These are phyloP conservation scores for Hydrozoanthus tunicans DNA, from an alignment of 64 coral and sea anemone species.

Conservation along the genomic window DNA sequence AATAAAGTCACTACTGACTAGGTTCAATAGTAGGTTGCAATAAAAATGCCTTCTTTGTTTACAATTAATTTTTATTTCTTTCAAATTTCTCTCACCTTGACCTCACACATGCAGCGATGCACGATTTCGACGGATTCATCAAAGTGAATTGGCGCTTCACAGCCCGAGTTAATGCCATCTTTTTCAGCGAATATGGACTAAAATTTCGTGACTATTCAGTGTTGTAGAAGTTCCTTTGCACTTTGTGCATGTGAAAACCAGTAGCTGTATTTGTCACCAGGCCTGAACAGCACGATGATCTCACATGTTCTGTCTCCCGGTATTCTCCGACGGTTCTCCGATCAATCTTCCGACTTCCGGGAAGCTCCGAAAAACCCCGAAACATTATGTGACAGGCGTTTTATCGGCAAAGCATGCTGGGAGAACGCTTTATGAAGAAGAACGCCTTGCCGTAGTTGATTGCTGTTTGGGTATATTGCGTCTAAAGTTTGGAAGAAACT, in stretches of 20 bases:
- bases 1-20: too few relatives aligned
- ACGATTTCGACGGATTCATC: background rate
- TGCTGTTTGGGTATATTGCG: background rate
- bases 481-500: constrained; percentile 10
- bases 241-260: background rate
- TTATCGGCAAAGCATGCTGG: constrained; percentile 31
- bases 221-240: background rate
- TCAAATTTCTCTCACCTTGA: constrained; percentile 12
- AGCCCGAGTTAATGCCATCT: constrained; percentile 17
- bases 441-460: constrained; percentile 60
- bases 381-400: constrained; percentile 58
- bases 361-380: background rate
- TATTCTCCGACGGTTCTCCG: background rate
- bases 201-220: background rate
- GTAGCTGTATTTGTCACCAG: too few relatives aligned
- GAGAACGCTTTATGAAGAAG: constrained; percentile 35
- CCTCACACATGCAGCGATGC: constrained; percentile 41
- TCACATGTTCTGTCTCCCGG: background rate
- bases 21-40: background rate
- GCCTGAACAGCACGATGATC: background rate
- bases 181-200: background rate
- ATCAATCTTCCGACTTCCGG: too few relatives aligned
- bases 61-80: background rate
- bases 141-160: constrained; percentile 12
- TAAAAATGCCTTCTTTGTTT: background rate